Evolutionary conservation across 2,797 vertebrate genomes (phyloP), one percentile per base, ranked within the genome.

Genomic region (Lophotriccus pileatus): DNA sequence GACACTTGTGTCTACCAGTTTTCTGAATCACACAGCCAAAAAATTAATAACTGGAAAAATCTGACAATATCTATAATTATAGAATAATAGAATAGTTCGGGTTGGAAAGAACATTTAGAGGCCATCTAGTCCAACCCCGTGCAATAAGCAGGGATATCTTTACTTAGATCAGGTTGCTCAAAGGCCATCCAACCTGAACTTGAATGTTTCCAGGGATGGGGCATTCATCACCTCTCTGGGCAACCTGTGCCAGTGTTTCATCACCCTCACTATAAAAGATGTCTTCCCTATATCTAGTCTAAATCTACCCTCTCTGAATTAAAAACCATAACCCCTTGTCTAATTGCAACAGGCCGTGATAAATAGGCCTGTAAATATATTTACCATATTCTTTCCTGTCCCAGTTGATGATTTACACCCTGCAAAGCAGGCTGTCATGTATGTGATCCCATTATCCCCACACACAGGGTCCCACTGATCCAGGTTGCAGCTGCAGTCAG

Each of bases 391-490:
- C 64, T 97, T 98, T 75, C 98, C 98, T 17, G 62, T 95, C 37
- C 98, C 98, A 7, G 50, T 37, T 15, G 98, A 98, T 16, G 96
- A 94, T 79, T 83, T 98, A 86, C 99, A 99, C 41, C 99, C 99
- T 1, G 99, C 99, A n/a, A 99, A 98, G 92, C 99, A 99, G 14
- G 98, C 98, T 13, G 99, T 99, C 79, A 98, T 92, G 74, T 99
- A 99, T 4, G 98, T 99, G 96, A 99, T 93, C 24, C 98, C 98
- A 10, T 99, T 98, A 27, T 97, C 95, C 47, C 98, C 99, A 91
- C 99, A 99, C 7, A 99, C 98, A 7, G 99, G 99, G 89, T 99
- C 99, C 99, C 99, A 99, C 27, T 98, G 98, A 36, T 86, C 98
- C 36, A 92, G 24, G 27, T 98, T 97, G 96, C 99, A 99, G 36